Percentiles rank a stretch among this genome's conserved stretches.
Evolutionary conservation across 2,797 vertebrate genomes (phyloP).

Genomic region (Tadarida brasiliensis): DNA sequence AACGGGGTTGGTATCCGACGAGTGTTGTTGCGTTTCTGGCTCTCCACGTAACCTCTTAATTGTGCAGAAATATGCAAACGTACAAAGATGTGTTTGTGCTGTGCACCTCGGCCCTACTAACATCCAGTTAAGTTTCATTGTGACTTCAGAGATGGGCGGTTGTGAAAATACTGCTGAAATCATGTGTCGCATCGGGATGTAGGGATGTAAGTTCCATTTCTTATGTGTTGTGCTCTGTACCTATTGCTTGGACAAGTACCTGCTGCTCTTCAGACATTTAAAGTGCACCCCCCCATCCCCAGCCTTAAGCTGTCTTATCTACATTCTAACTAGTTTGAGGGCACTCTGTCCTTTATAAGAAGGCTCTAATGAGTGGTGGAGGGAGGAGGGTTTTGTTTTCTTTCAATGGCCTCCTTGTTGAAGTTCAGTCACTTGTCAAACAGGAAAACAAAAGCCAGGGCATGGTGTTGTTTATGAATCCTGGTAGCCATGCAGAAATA

Average conservation of each 20-base stretch:
- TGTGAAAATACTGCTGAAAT: slow-evolving; percentile 27
- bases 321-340: slow-evolving; percentile 43
- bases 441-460: slow-evolving; percentile 70
- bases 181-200: neutral
- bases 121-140: neutral
- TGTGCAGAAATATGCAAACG: slow-evolving; percentile 31
- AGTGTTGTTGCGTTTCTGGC: slow-evolving; percentile 72
- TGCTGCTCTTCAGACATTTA: slow-evolving; percentile 49
- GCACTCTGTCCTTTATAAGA: neutral
- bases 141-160: neutral
- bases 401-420: slow-evolving; percentile 70
- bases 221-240: slow-evolving; percentile 3
- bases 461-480: slow-evolving; percentile 46
- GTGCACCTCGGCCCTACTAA: slow-evolving; percentile 7
- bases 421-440: slow-evolving; percentile 77
- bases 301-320: slow-evolving; percentile 33
- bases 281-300: neutral
- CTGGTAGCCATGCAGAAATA: slow-evolving; percentile 44
- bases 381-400: slow-evolving; percentile 44
- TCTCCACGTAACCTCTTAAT: slow-evolving; percentile 63
- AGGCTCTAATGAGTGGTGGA: neutral
- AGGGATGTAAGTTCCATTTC: neutral
- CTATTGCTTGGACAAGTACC: slow-evolving; percentile 49
- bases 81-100: neutral
- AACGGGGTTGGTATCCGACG: slow-evolving; percentile 96